phyloP scores from a whole-genome alignment of 2,888 invertebrate species.

The Campoletis raptor region DNA sequence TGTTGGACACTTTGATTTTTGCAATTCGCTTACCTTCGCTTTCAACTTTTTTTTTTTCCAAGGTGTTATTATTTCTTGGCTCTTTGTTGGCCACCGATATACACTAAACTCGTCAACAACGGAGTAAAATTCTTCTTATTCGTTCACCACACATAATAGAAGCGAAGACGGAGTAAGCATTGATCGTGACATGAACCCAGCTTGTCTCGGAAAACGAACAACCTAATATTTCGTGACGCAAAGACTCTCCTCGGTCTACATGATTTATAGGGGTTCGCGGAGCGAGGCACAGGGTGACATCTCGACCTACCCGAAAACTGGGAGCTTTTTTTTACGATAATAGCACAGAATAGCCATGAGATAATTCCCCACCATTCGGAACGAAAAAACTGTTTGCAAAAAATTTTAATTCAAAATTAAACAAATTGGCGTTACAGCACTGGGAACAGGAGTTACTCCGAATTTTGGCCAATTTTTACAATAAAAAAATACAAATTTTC shows the following conservation, averaged over 20 bases:
- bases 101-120: constrained; percentile 46
- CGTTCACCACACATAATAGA: constrained; percentile 50
- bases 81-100: constrained; percentile 32
- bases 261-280: constrained; percentile 68
- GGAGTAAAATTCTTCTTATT: constrained; percentile 50
- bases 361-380: constrained; percentile 27
- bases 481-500: not conserved
- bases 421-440: too few relatives aligned
- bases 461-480: not conserved
- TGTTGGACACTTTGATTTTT: not conserved
- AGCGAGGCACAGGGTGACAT: constrained; percentile 75
- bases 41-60: not conserved
- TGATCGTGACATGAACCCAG: constrained; percentile 61
- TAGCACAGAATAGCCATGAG: not conserved
- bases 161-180: constrained; percentile 50
- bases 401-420: too few relatives aligned
- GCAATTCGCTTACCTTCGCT: not conserved
- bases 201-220: constrained; percentile 63
- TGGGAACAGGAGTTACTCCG: not conserved
- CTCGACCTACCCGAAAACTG: constrained; percentile 59
- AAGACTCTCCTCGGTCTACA: constrained; percentile 64
- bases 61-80: constrained; percentile 1
- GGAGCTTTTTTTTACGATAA: constrained; percentile 28
- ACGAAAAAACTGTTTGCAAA: not conserved
- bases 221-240: constrained; percentile 73